phyloP scores from a whole-genome alignment of 92 coral and sea anemone species.

The Bergia puertoricense region DNA sequence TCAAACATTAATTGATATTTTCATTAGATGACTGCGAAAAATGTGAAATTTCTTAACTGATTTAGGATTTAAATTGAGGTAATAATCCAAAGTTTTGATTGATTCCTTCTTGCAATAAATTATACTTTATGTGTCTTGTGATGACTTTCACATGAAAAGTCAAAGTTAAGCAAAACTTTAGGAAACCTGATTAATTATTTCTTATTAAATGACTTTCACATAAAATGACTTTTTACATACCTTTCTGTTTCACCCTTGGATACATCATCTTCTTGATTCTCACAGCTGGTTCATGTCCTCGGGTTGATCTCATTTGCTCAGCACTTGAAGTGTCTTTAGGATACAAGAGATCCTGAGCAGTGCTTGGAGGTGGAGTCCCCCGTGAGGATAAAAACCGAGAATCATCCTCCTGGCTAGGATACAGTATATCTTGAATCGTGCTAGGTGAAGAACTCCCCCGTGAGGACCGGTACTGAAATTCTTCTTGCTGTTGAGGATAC shows the following conservation, averaged over 20 bases:
- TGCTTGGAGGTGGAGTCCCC: constrained; percentile 84
- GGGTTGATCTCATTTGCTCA: constrained; percentile 59
- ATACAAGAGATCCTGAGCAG: constrained; percentile 76
- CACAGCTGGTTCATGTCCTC: constrained; percentile 84
- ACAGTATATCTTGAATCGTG: constrained; percentile 71
- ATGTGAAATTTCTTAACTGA: no score
- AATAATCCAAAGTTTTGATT: no score
- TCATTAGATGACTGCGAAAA: no score
- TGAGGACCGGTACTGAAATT: constrained; percentile 15
- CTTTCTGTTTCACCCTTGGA: constrained; percentile 58
- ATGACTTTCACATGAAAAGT: no score
- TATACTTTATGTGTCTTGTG: no score
- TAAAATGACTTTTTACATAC: constrained; percentile 36
- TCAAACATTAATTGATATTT: no score
- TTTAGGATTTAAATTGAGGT: no score
- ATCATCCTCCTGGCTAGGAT: constrained; percentile 46
- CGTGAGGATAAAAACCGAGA: constrained; percentile 41
- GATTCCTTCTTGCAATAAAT: no score
- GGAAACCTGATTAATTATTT: not conserved
- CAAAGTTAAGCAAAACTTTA: no score
- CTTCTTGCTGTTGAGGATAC: constrained; percentile 29
- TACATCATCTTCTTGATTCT: constrained; percentile 78
- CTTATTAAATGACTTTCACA: not conserved
- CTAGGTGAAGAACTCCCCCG: constrained; percentile 73
- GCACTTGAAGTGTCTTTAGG: constrained; percentile 51